Evolutionary conservation across 2,797 vertebrate genomes (phyloP), one percentile per base, ranked within the genome.

Genomic region (Xenopus petersii): DNA sequence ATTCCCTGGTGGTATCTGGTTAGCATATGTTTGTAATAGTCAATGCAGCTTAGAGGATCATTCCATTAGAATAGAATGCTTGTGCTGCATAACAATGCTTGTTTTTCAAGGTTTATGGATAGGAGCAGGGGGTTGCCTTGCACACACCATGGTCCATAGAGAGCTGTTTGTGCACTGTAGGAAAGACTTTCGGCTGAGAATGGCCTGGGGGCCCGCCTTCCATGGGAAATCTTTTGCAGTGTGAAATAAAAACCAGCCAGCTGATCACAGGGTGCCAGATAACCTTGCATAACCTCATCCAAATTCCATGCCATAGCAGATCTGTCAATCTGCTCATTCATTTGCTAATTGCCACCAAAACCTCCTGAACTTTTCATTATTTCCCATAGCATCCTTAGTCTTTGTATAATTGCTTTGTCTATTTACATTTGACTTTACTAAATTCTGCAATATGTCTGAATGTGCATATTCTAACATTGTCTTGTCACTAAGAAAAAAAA

Each of bases 301-400:
- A 82, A 59, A 76, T 7, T 64, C 56, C 56, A 26, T 0, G 51
- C 8, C 46, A 64, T 60, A 77, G 56, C 17, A 75, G 79, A 60
- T 72, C 77, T 71, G 67, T 68, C 68, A 73, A 81, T 73, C 49
- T 73, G 17, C 68, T 79, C 48, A 36, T 77, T 81, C 54, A 73
- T 56, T 78, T 81, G 75, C 70, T 70, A 73, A 55, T 4, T 66
- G 17, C 30, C 70, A 80, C 69, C 71, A 65, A 78, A 72, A 62
- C 66, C 9, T 17, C 13, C 2, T n/a, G 26, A 58, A 16, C 65
- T 1, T n/a, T 0, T 12, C 0, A 12, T 8, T 2, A 54, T 10
- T 51, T 59, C 71, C 74, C 67, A 51, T 67, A 73, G 47, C 58
- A 13, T 73, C 68, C 58, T 46, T 51, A 42, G 36, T 42, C 36